phyloP scores from a whole-genome alignment of 35 echinoderm and acorn worm species.

The Apostichopus parvimensis region DNA sequence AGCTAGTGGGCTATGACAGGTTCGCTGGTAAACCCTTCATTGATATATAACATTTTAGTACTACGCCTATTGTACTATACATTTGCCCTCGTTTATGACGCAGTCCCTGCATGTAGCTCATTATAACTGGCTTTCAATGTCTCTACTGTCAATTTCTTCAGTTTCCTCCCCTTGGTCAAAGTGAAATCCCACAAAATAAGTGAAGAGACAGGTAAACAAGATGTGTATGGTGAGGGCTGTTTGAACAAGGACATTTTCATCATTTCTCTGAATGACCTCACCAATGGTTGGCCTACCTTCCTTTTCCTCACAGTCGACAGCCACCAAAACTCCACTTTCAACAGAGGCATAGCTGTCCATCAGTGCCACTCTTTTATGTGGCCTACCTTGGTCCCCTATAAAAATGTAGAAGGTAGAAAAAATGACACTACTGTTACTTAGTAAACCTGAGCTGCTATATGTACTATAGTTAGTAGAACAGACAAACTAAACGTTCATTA shows the following conservation, averaged over 20 bases:
- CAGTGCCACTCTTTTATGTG: background rate
- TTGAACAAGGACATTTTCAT: background rate
- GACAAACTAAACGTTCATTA: too few species aligned
- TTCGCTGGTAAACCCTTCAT: too few species aligned
- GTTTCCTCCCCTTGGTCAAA: background rate
- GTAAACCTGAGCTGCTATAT: too few species aligned
- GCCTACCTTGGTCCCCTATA: slow-evolving; percentile 16
- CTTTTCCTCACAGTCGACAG: background rate
- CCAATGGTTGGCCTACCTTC: slow-evolving; percentile 15
- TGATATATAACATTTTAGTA: too few species aligned
- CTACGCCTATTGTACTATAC: too few species aligned
- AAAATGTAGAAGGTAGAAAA: background rate
- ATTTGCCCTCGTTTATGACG: too few species aligned
- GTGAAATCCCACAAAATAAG: slow-evolving; percentile 27
- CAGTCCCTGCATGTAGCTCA: background rate
- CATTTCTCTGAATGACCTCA: background rate
- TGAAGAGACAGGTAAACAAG: background rate
- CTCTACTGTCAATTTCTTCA: slow-evolving; percentile 6
- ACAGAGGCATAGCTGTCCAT: background rate
- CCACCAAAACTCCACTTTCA: slow-evolving; percentile 17
- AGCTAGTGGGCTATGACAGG: too few species aligned
- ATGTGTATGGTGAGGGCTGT: background rate
- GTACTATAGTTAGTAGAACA: too few species aligned
- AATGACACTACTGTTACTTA: background rate
- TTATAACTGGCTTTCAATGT: background rate